Base-by-base conservation (phyloP, 2,797 vertebrate genomes). In the Pteronotus mesoamericanus region DNA sequence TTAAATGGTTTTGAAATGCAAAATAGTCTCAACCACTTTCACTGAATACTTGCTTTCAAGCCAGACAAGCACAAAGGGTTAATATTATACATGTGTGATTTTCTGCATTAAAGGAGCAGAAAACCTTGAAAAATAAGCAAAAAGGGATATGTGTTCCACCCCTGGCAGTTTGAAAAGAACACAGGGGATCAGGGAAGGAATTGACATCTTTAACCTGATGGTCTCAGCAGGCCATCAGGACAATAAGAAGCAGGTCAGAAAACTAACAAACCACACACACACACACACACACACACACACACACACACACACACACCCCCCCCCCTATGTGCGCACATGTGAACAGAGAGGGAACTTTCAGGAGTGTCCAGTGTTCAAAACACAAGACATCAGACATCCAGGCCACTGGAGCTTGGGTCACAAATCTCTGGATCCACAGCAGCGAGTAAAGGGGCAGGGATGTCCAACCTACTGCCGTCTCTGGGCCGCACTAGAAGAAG, bases 381-480 rank as follows among this genome's bases (percentile, higher is more conserved):
- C 3, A 24, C 1, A 19, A 39, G 9, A 16, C 11, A 18, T 34
- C 16, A n/a, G 10, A 53, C 0, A 0, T 22, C 22, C 12, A 24
- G 19, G 39, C 29, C 21, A 3, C 59, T 42, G 24, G 59, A 18
- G 10, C 11, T 7, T 24, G 37, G 32, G 32, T 79, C 42, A 57
- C 66, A 79, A 48, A 44, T 11, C 26, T 29, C 84, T 55, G 57
- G 5, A 48, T 46, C 6, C 48, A 32, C 4, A 1, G 12, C 15
- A 18, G 48, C 6, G 5, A 34, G 5, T 0, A 1, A 68, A 26
- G 39, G 32, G 34, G 21, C n/a, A 10, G 66, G 15, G 19, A n/a
- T 4, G 29, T 29, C 59, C 59, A 61, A 29, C 26, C 59, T 59
- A 29, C 59, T 59, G 59, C 59, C 5, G 8, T 61, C 59, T 61